Evolutionary conservation across 2,888 invertebrate genomes (phyloP), one percentile per base, ranked within the genome.

Genomic region (Mellilla xanthometata): DNA sequence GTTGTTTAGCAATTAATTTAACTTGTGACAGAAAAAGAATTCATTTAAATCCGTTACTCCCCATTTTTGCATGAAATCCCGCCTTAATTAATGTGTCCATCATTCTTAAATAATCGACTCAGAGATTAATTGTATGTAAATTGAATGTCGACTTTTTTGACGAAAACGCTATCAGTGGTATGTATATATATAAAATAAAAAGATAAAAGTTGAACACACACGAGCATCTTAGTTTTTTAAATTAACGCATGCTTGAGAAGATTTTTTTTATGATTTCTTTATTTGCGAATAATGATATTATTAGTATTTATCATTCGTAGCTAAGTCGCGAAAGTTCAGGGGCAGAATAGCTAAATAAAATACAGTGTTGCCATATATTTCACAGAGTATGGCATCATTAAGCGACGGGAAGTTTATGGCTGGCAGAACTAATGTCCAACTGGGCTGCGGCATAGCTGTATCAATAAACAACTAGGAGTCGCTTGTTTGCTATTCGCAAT

Each of bases 81-180:
- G 22, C 23, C 32, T 15, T 43, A 9, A 32, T 43, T 43, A 27
- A 36, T 31, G 26, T 36, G 30, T 30, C 35, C 42, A 31, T 44
- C 43, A 23, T 32, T 13, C 22, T 35, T 13, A 8, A 13, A 40
- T 13, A n/a, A n/a, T n/a, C n/a, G n/a, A n/a, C n/a, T n/a, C n/a
- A n/a, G n/a, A n/a, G n/a, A n/a, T n/a, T n/a, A n/a, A n/a, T n/a
- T n/a, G n/a, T n/a, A n/a, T n/a, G n/a, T n/a, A n/a, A n/a, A n/a
- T n/a, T n/a, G n/a, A n/a, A n/a, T n/a, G n/a, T n/a, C n/a, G n/a
- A n/a, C n/a, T n/a, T n/a, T n/a, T n/a, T n/a, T n/a, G n/a, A n/a
- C n/a, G n/a, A n/a, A n/a, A n/a, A n/a, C n/a, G n/a, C n/a, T n/a
- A n/a, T n/a, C n/a, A n/a, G n/a, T n/a, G n/a, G n/a, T n/a, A n/a